Conservation (phyloP, 2,888 invertebrate genomes). For the Tanaodytes sp. region DNA sequence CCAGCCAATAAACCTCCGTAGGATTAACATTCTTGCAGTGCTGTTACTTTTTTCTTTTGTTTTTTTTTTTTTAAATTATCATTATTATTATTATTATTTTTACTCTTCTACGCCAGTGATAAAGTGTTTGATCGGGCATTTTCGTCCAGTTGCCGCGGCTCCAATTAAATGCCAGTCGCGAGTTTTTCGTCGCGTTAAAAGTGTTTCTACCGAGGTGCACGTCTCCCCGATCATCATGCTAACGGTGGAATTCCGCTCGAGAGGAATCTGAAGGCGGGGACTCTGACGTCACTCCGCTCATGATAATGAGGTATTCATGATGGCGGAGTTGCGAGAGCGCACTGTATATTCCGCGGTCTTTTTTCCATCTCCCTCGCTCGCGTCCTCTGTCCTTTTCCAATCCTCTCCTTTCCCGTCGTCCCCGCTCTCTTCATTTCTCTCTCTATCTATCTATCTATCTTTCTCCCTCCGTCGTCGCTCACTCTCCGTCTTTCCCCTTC, state of each 20-base stretch:
- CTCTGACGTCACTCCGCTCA: slow-evolving; percentile 83
- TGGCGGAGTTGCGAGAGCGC: slow-evolving; percentile 79
- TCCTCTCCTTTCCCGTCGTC: background rate
- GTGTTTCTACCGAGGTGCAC: slow-evolving; percentile 49
- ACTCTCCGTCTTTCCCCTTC: background rate
- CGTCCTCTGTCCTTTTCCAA: background rate
- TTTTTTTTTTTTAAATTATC: background rate
- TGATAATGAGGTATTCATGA: slow-evolving; percentile 90
- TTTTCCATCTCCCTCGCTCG: slow-evolving; percentile 37
- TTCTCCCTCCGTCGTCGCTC: background rate
- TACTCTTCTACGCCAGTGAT: background rate
- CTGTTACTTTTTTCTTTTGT: slow-evolving; percentile 6
- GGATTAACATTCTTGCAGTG: no score
- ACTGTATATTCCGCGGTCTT: slow-evolving; percentile 48
- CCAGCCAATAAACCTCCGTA: no score
- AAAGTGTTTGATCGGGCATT: slow-evolving; percentile 12
- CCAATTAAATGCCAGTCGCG: slow-evolving; percentile 16
- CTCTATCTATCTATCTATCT: slow-evolving; percentile 11
- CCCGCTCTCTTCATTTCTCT: background rate
- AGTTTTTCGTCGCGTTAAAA: slow-evolving; percentile 31
- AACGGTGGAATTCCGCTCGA: slow-evolving; percentile 75
- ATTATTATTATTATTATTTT: no score
- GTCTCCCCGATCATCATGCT: slow-evolving; percentile 64
- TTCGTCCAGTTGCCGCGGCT: background rate
- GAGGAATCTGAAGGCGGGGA: slow-evolving; percentile 76